A percentile compares a stretch with the other conserved stretches of the same genome.
These are phyloP conservation scores for Theocolax elegans DNA, from an alignment of 1,140 invertebrate genomes.

Conservation along the genomic window DNA sequence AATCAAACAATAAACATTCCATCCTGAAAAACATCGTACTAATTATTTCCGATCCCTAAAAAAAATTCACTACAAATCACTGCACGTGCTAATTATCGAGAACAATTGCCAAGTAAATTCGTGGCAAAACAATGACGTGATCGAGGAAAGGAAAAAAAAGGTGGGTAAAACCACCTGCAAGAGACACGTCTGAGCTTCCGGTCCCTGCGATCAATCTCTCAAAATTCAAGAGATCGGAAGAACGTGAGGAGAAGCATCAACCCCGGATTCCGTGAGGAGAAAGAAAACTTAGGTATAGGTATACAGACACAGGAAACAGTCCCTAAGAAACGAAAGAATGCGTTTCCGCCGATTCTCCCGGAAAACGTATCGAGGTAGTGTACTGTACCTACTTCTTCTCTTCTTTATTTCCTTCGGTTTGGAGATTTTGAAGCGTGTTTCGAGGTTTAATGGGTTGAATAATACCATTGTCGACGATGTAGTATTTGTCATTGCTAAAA, in stretches of 20 bases:
- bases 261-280: slow-evolving; percentile 42
- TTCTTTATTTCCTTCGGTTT: slow-evolving; percentile 1
- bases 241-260: slow-evolving; percentile 50
- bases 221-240: slow-evolving; percentile 32
- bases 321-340: slow-evolving; percentile 25
- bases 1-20: no score
- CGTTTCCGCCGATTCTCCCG: slow-evolving; percentile 26
- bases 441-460: no score
- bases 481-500: no score
- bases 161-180: slow-evolving; percentile 9
- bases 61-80: no score
- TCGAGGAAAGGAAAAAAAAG: not conserved
- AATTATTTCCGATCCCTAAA: no score
- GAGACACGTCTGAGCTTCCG: slow-evolving; percentile 27
- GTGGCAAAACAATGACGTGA: slow-evolving; percentile 33
- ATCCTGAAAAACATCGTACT: no score
- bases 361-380: not conserved
- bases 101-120: no score
- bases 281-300: not conserved
- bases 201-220: not conserved
- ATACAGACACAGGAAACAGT: slow-evolving; percentile 1
- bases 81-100: no score
- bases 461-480: no score
- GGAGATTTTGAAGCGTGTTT: no score
- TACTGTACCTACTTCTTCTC: not conserved